A percentile compares a stretch with the other conserved stretches of the same genome.
Evolutionary conservation across 2,888 invertebrate genomes (phyloP).

Genomic region (Meliscaeva auricollis): DNA sequence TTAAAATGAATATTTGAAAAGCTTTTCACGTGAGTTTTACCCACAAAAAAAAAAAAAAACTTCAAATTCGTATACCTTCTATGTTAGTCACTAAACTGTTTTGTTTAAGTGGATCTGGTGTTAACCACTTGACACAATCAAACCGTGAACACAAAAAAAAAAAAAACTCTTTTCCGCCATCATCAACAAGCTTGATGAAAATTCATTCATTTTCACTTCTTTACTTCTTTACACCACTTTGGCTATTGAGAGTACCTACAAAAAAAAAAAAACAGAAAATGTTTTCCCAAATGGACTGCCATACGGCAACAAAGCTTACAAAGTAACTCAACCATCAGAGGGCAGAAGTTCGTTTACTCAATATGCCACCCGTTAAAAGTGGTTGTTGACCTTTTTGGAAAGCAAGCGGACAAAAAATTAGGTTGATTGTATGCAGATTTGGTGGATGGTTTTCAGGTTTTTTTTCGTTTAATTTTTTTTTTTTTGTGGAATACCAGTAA

Average conservation of each 20-base stretch:
- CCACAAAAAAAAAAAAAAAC: no score
- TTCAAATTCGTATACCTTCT: no score
- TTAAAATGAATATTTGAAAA: no score
- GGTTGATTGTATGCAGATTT: conserved; percentile 76
- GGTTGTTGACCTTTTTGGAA: conserved; percentile 72
- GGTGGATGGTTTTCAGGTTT: conserved; percentile 19
- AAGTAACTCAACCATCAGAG: conserved; percentile 42
- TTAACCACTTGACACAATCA: conserved; percentile 21
- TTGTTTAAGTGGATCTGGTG: neutral
- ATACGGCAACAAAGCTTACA: conserved; percentile 62
- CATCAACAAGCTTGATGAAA: conserved; percentile 20
- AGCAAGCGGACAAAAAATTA: conserved; percentile 58
- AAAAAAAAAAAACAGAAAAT: conserved; percentile 26
- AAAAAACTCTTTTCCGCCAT: conserved; percentile 8
- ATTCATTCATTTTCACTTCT: conserved; percentile 51
- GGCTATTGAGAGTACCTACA: conserved; percentile 29
- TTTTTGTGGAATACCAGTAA: conserved; percentile 36
- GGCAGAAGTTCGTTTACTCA: conserved; percentile 51
- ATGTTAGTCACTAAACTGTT: no score
- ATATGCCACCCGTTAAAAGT: conserved; percentile 51
- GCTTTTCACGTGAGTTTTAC: no score
- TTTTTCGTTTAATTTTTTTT: conserved; percentile 12
- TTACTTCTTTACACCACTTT: conserved; percentile 37
- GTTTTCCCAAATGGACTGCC: conserved; percentile 48
- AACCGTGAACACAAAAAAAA: neutral